Conservation (phyloP, 30 jellyfish, hydroid and myxozoan genomes). For the Turritopsis dohrnii region DNA sequence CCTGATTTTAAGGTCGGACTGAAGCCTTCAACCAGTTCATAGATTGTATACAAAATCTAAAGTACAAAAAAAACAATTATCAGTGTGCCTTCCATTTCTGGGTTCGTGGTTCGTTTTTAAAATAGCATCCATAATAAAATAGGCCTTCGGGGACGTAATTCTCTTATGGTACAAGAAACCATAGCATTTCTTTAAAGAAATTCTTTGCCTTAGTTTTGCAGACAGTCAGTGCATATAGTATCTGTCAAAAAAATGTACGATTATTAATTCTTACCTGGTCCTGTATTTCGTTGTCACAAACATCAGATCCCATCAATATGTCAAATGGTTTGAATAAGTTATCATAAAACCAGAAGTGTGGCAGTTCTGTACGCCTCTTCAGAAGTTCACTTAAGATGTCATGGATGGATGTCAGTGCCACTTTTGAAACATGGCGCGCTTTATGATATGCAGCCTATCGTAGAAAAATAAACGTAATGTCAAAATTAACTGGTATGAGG, state of each 20-base stretch:
- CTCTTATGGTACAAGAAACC: no score
- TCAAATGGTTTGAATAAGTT: conserved; percentile 83
- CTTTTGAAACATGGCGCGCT: conserved; percentile 91
- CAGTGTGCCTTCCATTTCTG: no score
- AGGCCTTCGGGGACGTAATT: background rate
- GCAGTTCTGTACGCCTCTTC: conserved; percentile 72
- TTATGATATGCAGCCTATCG: conserved; percentile 73
- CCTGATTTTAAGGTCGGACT: conserved; percentile 86
- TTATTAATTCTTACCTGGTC: conserved; percentile 68
- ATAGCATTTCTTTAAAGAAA: no score
- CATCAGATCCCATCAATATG: conserved; percentile 64
- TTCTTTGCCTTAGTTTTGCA: no score
- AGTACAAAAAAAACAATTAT: background rate
- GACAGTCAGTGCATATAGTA: background rate
- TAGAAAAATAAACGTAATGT: no score
- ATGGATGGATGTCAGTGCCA: conserved; percentile 93
- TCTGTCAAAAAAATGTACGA: no score
- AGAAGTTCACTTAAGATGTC: conserved; percentile 87
- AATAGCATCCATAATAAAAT: background rate
- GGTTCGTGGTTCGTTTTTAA: no score
- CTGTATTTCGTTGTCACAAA: conserved; percentile 84
- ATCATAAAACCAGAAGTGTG: conserved; percentile 97
- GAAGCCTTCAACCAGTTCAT: conserved; percentile 96
- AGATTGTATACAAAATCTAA: conserved; percentile 87
- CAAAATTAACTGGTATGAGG: no score